These are phyloP conservation scores for Drosophila serrata DNA, from an alignment of 1,140 invertebrate genomes.

Conservation along the genomic window DNA sequence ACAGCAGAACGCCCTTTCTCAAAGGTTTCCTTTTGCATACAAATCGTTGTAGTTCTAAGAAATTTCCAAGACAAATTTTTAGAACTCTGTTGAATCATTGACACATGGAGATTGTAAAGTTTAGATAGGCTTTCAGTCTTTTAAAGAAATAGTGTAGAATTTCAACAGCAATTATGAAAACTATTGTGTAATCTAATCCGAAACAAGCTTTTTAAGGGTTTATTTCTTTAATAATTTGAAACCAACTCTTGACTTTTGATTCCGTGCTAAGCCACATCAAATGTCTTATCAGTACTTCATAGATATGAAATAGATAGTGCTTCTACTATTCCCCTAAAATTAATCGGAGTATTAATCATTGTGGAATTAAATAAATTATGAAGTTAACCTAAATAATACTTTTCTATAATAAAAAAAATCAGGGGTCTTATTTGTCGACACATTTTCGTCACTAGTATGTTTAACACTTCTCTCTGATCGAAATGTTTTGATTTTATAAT, in stretches of 20 bases:
- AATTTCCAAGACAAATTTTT: neutral
- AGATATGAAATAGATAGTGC: neutral
- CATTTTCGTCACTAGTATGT: neutral
- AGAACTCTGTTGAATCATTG: neutral
- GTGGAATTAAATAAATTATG: neutral
- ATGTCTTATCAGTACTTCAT: neutral
- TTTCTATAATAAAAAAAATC: neutral
- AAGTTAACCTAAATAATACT: neutral
- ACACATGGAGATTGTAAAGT: neutral
- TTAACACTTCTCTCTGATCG: neutral
- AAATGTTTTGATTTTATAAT: constrained; percentile 1
- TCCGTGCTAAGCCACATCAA: no score
- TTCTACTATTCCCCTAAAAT: neutral
- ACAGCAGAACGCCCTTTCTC: constrained; percentile 15
- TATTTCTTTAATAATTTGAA: neutral
- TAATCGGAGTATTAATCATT: neutral
- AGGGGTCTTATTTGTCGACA: neutral
- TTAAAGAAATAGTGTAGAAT: neutral
- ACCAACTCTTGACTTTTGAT: neutral
- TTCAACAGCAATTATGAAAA: neutral
- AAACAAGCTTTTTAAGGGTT: neutral
- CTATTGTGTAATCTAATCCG: no score
- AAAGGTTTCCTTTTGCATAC: neutral
- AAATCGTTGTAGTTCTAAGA: neutral
- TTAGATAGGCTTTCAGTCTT: neutral